Base-by-base conservation (phyloP, 2,113 vertebrate genomes). In the Desmodus rotundus region DNA sequence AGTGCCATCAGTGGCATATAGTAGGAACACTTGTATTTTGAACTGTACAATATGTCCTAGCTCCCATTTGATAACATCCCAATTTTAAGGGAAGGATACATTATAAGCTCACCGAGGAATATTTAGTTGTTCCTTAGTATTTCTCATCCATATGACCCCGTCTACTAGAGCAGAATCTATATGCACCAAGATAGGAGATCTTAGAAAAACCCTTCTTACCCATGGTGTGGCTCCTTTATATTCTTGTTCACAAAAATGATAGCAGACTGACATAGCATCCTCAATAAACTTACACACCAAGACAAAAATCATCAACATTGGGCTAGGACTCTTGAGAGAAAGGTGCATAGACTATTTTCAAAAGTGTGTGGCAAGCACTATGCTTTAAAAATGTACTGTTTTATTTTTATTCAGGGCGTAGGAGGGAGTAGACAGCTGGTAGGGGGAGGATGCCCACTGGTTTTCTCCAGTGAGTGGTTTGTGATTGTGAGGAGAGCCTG, bases 381-480 rank as follows among this genome's bases (percentile, higher is more conserved):
- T 33, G 65, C 92, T 97, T 96, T 95, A 95, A 97, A 97, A 97
- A 95, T 97, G 96, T 94, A 93, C 97, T 65, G 88, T 91, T 97
- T 94, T 97, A 97, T 97, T 98, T 98, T 97, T 97, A 96, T 96
- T 97, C 94, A 11, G 36, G 36, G 78, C 92, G 97, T 97, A 96
- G 97, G 97, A 97, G 96, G 96, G 97, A 97, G 83, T 72, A 97
- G 97, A 97, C 96, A 98, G 97, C 97, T 98, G 96, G 93, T 82
- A 87, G 96, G 97, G 93, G 97, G 96, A 96, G 95, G 96, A 83
- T 82, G 61, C 97, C 97, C 97, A 97, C 97, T 95, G 86, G 78
- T 97, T 97, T 97, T 96, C 96, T 97, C 96, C 91, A 98, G 96
- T 96, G 97, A 97, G 97, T 97, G 97, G 97, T 96, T 82, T 97